Conservation (phyloP, 2,888 invertebrate species). For the Leucoma salicis region DNA sequence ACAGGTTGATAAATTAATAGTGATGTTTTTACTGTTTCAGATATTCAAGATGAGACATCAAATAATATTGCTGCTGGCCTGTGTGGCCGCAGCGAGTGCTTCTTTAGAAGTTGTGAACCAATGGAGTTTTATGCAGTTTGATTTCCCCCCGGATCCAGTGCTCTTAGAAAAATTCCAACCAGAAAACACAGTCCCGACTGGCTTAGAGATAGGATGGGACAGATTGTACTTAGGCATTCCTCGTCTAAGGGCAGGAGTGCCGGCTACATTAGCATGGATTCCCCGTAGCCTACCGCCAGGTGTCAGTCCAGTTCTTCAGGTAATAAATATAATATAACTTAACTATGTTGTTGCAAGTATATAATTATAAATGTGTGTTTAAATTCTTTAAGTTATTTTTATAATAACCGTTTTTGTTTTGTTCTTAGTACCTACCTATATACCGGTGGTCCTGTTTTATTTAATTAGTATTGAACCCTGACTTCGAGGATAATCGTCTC, state of each 20-base stretch:
- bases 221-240: slow-evolving; percentile 89
- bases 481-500: too few relatives aligned
- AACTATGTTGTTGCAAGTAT: too few relatives aligned
- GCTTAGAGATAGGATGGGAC: slow-evolving; percentile 87
- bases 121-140: slow-evolving; percentile 86
- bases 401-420: neutral
- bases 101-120: slow-evolving; percentile 85
- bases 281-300: slow-evolving; percentile 84
- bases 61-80: slow-evolving; percentile 49
- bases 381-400: too few relatives aligned
- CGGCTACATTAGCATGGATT: slow-evolving; percentile 88
- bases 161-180: slow-evolving; percentile 84
- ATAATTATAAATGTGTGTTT: too few relatives aligned
- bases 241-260: slow-evolving; percentile 87
- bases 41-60: slow-evolving; percentile 45
- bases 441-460: too few relatives aligned
- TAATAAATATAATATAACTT: slow-evolving; percentile 41
- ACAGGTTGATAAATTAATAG: neutral
- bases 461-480: too few relatives aligned
- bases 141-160: slow-evolving; percentile 84
- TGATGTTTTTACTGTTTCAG: slow-evolving; percentile 12
- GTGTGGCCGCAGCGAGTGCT: slow-evolving; percentile 59
- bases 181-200: slow-evolving; percentile 89
- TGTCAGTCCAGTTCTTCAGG: slow-evolving; percentile 87
- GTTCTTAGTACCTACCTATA: too few relatives aligned